phyloP scores from a whole-genome alignment of 2,888 invertebrate genomes.

The Falcaria lacertinaria region DNA sequence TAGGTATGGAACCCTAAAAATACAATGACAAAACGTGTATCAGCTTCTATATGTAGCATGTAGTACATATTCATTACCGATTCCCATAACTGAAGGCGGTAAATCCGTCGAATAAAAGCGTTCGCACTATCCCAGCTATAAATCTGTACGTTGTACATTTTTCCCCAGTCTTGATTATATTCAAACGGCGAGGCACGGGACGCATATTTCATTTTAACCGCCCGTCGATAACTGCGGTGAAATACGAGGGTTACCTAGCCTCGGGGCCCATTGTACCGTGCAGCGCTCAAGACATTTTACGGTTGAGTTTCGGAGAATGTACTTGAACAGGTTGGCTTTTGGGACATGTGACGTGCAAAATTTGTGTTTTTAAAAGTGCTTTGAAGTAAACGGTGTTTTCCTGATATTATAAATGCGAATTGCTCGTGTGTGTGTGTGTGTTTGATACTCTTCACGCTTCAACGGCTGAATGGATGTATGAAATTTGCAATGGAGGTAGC shows the following conservation, averaged over 20 bases:
- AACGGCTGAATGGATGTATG: too few relatives aligned
- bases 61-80: not conserved
- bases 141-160: constrained; percentile 25
- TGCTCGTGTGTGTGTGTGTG: too few relatives aligned
- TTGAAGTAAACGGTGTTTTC: too few relatives aligned
- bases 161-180: constrained; percentile 33
- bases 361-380: not conserved
- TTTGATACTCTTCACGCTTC: too few relatives aligned
- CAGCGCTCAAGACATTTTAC: constrained; percentile 31
- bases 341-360: not conserved
- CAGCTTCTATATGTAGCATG: not conserved
- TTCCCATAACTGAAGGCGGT: not conserved
- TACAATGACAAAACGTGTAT: not conserved
- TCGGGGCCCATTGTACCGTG: constrained; percentile 5
- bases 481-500: too few relatives aligned
- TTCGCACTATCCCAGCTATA: constrained; percentile 16
- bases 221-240: constrained; percentile 57
- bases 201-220: constrained; percentile 61
- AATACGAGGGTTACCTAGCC: constrained; percentile 35
- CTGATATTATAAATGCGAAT: too few relatives aligned
- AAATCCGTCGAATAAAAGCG: constrained; percentile 2
- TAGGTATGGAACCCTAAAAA: too few relatives aligned
- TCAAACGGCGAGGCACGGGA: constrained; percentile 43
- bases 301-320: constrained; percentile 6
- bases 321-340: not conserved